Evolutionary conservation across 1,140 invertebrate genomes (phyloP), one percentile per base, ranked within the genome.

Genomic region (Drosophila leontia): DNA sequence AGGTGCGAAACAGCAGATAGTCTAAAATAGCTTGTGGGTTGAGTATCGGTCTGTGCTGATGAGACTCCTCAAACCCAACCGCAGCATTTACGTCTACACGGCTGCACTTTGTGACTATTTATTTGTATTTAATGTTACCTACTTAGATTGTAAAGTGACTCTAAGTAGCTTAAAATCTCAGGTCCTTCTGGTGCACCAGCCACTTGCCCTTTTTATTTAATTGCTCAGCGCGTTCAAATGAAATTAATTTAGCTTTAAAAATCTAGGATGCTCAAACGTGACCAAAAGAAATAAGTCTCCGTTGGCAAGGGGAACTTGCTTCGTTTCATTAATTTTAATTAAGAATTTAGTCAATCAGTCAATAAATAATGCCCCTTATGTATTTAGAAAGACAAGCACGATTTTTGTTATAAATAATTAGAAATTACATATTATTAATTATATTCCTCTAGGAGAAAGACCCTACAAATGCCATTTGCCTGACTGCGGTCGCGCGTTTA

Each of bases 391-490:
- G 9, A 12, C 17, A 19, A 35, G 17, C 1, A 3, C 13, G 8
- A 53, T 35, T 8, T 19, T 47, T 13, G 44, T 45, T 7, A 19
- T 12, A 12, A 17, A 7, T 23, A 2, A 19, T 0, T 19, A 19
- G 7, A 19, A 47, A 47, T 8, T 9, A 17, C 9, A n/a, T 47
- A 17, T 37, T 45, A 29, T n/a, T 41, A 13, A 13, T 95, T 95
- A 39, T 95, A 39, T 26, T 6, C 8, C 13, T 35, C 7, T 94
- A 99, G 98, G 98, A 91, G 98, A 99, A 94, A 95, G 98, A 81
- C 98, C 98, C 11, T 99, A 99, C 94, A 98, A 98, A 94, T 99
- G 98, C 94, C 97, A 98, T 92, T 94, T 99, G 84, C 97, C 97
- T 35, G 98, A 99, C 91, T 99, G 98, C 93, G 98, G 98, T 29